Conservation (phyloP, 2,113 vertebrate genomes). For the Petaurus breviceps region DNA sequence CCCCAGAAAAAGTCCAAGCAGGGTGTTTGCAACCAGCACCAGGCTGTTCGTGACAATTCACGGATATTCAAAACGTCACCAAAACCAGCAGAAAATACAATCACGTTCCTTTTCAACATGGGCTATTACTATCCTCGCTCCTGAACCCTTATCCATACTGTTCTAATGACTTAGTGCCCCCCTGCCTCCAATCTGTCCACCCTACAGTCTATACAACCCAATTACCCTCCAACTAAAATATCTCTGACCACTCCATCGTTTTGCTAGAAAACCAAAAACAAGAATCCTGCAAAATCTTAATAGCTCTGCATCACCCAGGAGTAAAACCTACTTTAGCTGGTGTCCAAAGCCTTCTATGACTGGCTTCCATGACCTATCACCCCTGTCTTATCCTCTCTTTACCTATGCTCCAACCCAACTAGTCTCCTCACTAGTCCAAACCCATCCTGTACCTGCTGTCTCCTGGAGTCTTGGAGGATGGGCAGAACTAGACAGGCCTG, state of each 20-base stretch:
- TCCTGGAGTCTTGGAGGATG: no score
- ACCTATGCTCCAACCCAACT: background rate
- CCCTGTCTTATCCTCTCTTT: background rate
- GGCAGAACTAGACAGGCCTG: no score
- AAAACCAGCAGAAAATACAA: background rate
- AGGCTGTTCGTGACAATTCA: background rate
- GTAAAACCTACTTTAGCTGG: background rate
- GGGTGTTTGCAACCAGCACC: slow-evolving; percentile 4
- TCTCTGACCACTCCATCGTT: background rate
- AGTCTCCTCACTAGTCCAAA: background rate
- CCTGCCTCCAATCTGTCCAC: background rate
- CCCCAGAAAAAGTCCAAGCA: slow-evolving; percentile 35
- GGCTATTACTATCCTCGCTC: background rate
- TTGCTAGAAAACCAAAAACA: background rate
- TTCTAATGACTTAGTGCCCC: background rate
- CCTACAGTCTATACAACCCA: background rate
- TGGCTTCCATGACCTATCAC: background rate
- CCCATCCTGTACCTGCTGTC: background rate
- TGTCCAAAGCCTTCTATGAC: no score
- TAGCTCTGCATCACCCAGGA: background rate
- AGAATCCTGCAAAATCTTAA: background rate
- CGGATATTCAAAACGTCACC: slow-evolving; percentile 1
- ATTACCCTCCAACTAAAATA: background rate
- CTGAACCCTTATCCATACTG: background rate
- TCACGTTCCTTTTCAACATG: background rate